Evolutionary conservation across 2,888 invertebrate genomes (phyloP).

Genomic region (Agrotis exclamationis): DNA sequence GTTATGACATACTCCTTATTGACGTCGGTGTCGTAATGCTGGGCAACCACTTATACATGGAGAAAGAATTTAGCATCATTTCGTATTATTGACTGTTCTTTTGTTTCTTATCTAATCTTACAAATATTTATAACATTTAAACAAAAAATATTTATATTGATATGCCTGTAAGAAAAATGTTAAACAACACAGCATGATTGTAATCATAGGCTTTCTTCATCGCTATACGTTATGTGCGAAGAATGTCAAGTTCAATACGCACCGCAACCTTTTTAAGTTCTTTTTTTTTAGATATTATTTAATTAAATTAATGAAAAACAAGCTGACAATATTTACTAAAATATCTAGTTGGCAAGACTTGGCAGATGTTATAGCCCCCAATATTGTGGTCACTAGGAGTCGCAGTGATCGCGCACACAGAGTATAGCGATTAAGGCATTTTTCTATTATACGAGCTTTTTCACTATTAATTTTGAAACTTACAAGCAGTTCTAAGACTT

Average conservation of each 20-base stretch:
- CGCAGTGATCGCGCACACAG: no score
- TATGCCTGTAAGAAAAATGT: slow-evolving; percentile 39
- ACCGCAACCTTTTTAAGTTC: no score
- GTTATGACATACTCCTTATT: slow-evolving; percentile 96
- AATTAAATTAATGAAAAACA: no score
- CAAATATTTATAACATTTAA: slow-evolving; percentile 2
- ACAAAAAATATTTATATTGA: background rate
- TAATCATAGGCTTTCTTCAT: background rate
- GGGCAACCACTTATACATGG: slow-evolving; percentile 93
- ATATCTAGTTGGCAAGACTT: no score
- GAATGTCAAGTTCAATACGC: no score
- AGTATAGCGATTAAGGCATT: background rate
- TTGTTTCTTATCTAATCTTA: no score
- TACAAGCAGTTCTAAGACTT: background rate
- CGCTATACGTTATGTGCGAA: background rate
- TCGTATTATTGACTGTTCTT: background rate
- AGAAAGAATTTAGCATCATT: slow-evolving; percentile 49
- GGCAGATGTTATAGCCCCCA: no score
- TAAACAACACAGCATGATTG: slow-evolving; percentile 27
- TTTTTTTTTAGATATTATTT: no score
- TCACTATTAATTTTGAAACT: slow-evolving; percentile 2
- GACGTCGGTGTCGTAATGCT: slow-evolving; percentile 95
- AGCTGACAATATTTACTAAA: no score
- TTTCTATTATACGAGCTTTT: slow-evolving; percentile 25
- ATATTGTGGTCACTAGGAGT: no score